Percentiles rank a stretch among this genome's conserved stretches.
Conservation (phyloP, 2,888 invertebrate genomes). For the Trichopoda pennipes region DNA sequence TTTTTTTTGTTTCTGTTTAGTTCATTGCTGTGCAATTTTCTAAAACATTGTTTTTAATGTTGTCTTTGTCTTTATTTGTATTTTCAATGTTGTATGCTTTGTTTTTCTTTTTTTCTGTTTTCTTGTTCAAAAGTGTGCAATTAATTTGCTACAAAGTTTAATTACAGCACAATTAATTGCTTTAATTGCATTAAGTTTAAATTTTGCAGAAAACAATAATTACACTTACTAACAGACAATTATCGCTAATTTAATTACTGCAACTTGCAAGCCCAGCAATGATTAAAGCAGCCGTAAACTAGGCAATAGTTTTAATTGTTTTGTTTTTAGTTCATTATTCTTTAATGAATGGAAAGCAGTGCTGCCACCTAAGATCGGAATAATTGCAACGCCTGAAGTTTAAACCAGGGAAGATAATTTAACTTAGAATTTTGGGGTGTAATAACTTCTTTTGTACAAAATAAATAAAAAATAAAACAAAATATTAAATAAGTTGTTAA, state of each 20-base stretch:
- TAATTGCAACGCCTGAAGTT: no score
- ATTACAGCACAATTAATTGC: conserved; percentile 62
- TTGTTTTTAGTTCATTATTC: neutral
- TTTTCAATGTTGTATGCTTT: conserved; percentile 20
- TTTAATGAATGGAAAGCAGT: no score
- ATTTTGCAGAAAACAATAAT: conserved; percentile 48
- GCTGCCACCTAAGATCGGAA: no score
- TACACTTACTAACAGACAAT: conserved; percentile 53
- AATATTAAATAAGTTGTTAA: no score
- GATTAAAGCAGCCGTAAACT: neutral
- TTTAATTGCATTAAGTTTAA: conserved; percentile 63
- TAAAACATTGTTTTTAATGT: neutral
- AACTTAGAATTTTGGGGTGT: no score
- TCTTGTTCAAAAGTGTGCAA: conserved; percentile 54
- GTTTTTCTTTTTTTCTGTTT: conserved; percentile 10
- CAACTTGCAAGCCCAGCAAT: neutral
- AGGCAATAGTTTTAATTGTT: neutral
- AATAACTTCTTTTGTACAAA: no score
- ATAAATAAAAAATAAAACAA: no score
- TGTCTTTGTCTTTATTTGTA: conserved; percentile 16
- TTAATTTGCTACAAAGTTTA: conserved; percentile 63
- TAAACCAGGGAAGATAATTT: no score
- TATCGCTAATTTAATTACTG: conserved; percentile 52
- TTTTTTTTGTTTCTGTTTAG: conserved; percentile 31
- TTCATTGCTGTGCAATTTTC: neutral